phyloP scores from a whole-genome alignment of 2,888 invertebrate species.

The Troides helena region DNA sequence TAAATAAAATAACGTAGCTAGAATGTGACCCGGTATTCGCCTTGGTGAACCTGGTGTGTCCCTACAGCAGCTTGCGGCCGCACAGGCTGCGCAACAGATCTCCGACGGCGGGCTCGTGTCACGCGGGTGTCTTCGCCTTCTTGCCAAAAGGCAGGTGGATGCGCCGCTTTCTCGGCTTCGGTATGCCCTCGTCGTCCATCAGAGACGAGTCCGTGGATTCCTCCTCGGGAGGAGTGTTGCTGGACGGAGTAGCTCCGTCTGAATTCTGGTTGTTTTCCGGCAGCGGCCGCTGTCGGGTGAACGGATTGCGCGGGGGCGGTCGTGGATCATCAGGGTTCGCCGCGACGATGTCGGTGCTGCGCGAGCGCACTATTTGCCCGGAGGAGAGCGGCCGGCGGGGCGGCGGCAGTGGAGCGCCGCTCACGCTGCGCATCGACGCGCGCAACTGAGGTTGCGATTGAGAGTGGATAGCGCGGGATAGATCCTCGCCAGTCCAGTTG shows the following conservation, averaged over 20 bases:
- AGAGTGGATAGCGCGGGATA: conserved; percentile 53
- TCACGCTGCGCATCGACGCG: conserved; percentile 46
- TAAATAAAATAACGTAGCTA: conserved; percentile 30
- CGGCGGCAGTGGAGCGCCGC: conserved; percentile 38
- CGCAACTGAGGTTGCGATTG: conserved; percentile 64
- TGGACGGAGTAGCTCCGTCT: conserved; percentile 51
- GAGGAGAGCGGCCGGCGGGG: conserved; percentile 40
- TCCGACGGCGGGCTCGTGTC: conserved; percentile 42
- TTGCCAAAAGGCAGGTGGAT: conserved; percentile 83
- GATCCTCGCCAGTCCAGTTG: conserved; percentile 72
- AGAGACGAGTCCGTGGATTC: conserved; percentile 87
- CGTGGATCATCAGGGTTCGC: conserved; percentile 47
- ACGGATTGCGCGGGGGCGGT: conserved; percentile 49
- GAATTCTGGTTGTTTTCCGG: conserved; percentile 38
- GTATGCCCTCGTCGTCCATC: conserved; percentile 80
- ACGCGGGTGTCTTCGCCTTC: conserved; percentile 79
- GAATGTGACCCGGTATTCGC: conserved; percentile 6
- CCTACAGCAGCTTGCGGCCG: conserved; percentile 6
- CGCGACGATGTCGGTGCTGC: conserved; percentile 54
- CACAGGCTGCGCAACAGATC: conserved; percentile 2
- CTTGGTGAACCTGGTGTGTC: not conserved
- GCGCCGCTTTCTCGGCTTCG: conserved; percentile 81
- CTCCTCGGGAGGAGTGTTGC: conserved; percentile 79
- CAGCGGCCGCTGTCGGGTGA: conserved; percentile 39
- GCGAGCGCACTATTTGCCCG: conserved; percentile 52